These are phyloP conservation scores for Tridacna gigas DNA, from an alignment of 2,888 invertebrate genomes.

Conservation along the genomic window DNA sequence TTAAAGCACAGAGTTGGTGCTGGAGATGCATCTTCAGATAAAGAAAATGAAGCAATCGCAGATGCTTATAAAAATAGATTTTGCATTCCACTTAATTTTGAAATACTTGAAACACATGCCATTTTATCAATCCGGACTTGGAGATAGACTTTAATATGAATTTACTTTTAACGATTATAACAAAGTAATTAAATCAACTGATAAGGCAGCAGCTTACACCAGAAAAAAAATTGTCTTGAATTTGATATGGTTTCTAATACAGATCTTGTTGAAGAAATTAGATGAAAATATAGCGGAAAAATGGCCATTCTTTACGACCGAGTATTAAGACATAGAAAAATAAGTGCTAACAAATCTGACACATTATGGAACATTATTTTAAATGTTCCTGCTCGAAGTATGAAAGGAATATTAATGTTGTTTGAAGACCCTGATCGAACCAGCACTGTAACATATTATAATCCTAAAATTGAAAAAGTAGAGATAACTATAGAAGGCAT, in stretches of 20 bases:
- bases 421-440: slow-evolving; percentile 49
- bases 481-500: slow-evolving; percentile 61
- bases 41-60: background rate
- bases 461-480: slow-evolving; percentile 60
- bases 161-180: slow-evolving; percentile 48
- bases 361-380: slow-evolving; percentile 62
- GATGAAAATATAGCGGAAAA: slow-evolving; percentile 35
- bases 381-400: slow-evolving; percentile 58
- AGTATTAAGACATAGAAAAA: slow-evolving; percentile 55
- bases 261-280: slow-evolving; percentile 54
- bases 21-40: no score
- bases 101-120: slow-evolving; percentile 53
- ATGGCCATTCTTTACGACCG: slow-evolving; percentile 56
- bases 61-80: background rate
- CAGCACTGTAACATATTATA: slow-evolving; percentile 45
- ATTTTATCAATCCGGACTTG: slow-evolving; percentile 57
- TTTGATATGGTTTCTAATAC: slow-evolving; percentile 56
- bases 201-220: slow-evolving; percentile 39
- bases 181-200: slow-evolving; percentile 47
- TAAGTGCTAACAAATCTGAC: slow-evolving; percentile 55
- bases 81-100: slow-evolving; percentile 51
- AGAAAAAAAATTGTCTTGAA: slow-evolving; percentile 60
- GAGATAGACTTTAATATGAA: slow-evolving; percentile 54
- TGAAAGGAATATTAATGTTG: slow-evolving; percentile 64
- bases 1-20: slow-evolving; percentile 45